A percentile compares a stretch with the other conserved stretches of the same genome.
Evolutionary conservation across 1,140 invertebrate species (phyloP).

Genomic region (Temnothorax nylanderi): DNA sequence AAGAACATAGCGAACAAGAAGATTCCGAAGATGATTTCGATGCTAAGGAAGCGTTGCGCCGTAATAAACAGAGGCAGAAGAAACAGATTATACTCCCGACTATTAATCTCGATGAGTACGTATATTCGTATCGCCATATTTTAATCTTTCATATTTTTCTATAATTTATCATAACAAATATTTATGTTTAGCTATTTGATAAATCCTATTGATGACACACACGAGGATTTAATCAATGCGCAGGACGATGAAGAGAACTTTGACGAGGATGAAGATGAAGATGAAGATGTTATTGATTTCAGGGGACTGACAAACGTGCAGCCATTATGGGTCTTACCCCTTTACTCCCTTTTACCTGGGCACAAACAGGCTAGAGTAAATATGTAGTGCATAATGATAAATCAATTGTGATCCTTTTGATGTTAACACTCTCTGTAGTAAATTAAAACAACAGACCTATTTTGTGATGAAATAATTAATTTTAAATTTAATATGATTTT

Average conservation of each 20-base stretch:
- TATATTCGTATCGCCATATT: conserved; percentile 26
- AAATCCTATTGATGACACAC: conserved; percentile 86
- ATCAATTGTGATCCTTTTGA: not conserved
- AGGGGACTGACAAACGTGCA: conserved; percentile 83
- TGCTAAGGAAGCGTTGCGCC: conserved; percentile 70
- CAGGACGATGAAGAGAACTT: conserved; percentile 79
- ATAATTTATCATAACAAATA: not conserved
- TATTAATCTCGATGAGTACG: conserved; percentile 88
- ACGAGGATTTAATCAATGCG: conserved; percentile 83
- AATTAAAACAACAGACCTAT: not conserved
- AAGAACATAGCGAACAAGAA: conserved; percentile 73
- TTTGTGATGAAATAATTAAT: not conserved
- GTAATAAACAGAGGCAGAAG: conserved; percentile 78
- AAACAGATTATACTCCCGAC: conserved; percentile 83
- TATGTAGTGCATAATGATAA: not conserved
- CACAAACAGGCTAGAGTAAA: conserved; percentile 93
- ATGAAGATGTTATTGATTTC: conserved; percentile 80
- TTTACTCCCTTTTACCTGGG: conserved; percentile 96
- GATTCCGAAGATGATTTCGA: conserved; percentile 79
- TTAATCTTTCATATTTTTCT: not conserved
- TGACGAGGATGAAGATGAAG: conserved; percentile 81
- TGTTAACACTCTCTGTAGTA: not conserved
- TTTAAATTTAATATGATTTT: not conserved
- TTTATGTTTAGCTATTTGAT: conserved; percentile 85
- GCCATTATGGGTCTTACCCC: conserved; percentile 95